These are phyloP conservation scores for Oryzias curvinotus DNA, from an alignment of 2,113 vertebrate genomes.

Conservation along the genomic window DNA sequence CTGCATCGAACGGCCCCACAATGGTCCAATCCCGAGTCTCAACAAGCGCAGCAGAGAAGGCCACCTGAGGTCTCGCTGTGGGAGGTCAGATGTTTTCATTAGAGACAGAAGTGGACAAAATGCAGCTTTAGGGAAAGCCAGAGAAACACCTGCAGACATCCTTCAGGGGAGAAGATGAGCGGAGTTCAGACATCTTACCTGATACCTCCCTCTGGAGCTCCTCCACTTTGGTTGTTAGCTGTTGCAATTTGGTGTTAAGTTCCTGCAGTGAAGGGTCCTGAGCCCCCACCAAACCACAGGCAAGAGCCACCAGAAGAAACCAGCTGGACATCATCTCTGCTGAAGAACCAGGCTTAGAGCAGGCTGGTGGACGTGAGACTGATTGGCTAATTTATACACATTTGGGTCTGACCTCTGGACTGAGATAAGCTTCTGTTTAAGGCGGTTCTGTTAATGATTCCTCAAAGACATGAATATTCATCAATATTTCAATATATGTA, in stretches of 20 bases:
- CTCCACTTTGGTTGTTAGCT: constrained; percentile 5
- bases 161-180: neutral
- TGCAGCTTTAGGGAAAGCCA: neutral
- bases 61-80: constrained; percentile 26
- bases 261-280: neutral
- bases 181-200: neutral
- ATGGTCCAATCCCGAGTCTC: neutral
- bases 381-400: neutral
- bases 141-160: neutral
- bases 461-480: too few relatives aligned
- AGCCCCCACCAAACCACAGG: neutral
- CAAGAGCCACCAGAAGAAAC: neutral
- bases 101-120: neutral
- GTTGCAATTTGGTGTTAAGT: neutral
- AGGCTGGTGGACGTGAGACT: neutral
- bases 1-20: neutral
- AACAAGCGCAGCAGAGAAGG: constrained; percentile 14
- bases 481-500: too few relatives aligned
- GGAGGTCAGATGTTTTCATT: neutral
- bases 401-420: neutral
- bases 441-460: too few relatives aligned
- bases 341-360: too few relatives aligned
- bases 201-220: constrained; percentile 10
- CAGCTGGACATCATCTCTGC: neutral
- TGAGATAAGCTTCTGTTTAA: neutral